Conservation (phyloP, 2,113 vertebrate genomes). For the Origma solitaria region DNA sequence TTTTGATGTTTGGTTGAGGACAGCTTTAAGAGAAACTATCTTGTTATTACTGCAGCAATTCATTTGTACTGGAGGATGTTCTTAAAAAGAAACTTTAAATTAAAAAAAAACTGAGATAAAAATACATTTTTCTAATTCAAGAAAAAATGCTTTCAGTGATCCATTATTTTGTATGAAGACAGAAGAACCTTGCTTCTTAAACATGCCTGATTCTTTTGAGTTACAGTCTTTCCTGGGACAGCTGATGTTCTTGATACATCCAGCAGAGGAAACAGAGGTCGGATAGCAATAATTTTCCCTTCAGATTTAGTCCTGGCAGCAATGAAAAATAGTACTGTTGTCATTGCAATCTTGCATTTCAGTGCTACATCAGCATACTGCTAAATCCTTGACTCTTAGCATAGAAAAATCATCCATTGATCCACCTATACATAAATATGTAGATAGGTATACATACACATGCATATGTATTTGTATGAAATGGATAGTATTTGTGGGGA, state of each 20-base stretch:
- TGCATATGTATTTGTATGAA: accelerated
- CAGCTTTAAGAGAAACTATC: neutral
- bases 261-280: slow-evolving; percentile 44
- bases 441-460: no score
- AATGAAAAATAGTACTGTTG: neutral
- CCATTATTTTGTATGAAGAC: neutral
- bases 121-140: no score
- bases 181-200: neutral
- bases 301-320: neutral
- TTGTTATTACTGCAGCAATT: neutral
- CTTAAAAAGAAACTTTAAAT: neutral
- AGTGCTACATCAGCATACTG: neutral
- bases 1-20: neutral
- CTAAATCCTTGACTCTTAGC: neutral
- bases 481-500: neutral
- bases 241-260: neutral
- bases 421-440: no score
- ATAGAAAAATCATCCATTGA: neutral
- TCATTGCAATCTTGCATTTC: neutral
- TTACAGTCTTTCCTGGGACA: neutral
- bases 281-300: neutral
- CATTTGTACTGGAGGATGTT: neutral
- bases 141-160: neutral
- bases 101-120: neutral
- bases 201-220: neutral